Conservation (phyloP, 2,797 vertebrate species). For the Dallia pectoralis region DNA sequence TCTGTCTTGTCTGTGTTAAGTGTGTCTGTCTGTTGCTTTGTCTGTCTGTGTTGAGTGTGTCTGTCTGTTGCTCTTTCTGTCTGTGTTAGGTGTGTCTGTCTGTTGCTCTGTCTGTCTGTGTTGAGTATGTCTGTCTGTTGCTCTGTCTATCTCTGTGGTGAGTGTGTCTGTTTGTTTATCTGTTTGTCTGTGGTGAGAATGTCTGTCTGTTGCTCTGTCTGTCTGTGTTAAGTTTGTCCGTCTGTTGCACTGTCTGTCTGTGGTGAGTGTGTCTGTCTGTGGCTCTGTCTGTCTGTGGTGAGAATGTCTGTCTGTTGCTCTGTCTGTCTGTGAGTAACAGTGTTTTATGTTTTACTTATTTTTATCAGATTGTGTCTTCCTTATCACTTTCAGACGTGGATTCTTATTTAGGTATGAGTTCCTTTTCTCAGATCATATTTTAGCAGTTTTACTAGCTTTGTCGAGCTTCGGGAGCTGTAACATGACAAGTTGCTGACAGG, state of each 20-base stretch:
- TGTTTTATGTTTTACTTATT: conserved; percentile 37
- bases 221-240: background rate
- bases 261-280: background rate
- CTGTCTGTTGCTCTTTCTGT: background rate
- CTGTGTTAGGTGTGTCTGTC: conserved; percentile 49
- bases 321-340: conserved; percentile 3
- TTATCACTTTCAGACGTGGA: conserved; percentile 33
- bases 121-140: conserved; percentile 26
- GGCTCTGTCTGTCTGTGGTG: background rate
- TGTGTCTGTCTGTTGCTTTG: too few relatives aligned
- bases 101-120: conserved; percentile 34
- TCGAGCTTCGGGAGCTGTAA: conserved; percentile 62
- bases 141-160: conserved; percentile 9
- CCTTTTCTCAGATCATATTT: conserved; percentile 67
- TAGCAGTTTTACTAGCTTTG: conserved; percentile 59
- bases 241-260: conserved; percentile 11
- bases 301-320: background rate
- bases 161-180: conserved; percentile 6
- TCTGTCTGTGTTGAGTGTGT: background rate
- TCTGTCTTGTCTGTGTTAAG: background rate
- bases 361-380: conserved; percentile 47
- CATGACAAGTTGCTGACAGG: conserved; percentile 40
- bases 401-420: conserved; percentile 57
- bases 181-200: background rate
- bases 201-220: background rate